Evolutionary conservation across 1,140 invertebrate species (phyloP).

Genomic region (Tetraneura akinire): DNA sequence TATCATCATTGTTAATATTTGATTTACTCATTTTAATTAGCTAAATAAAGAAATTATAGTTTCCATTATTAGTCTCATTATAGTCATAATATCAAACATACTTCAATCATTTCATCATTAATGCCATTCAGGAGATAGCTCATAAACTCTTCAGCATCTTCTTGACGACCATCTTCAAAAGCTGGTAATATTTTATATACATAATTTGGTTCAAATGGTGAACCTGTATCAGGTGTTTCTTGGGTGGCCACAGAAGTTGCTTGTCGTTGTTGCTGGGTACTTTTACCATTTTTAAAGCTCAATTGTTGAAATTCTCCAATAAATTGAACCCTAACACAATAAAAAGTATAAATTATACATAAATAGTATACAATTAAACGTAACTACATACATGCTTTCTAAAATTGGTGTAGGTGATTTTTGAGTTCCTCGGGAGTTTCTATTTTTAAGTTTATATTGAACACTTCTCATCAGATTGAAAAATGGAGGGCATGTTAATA

Average conservation of each 20-base stretch:
- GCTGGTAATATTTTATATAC: slow-evolving; percentile 77
- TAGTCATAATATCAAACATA: slow-evolving; percentile 57
- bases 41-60: neutral
- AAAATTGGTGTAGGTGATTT: slow-evolving; percentile 83
- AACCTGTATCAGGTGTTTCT: slow-evolving; percentile 60
- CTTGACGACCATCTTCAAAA: slow-evolving; percentile 80
- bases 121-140: slow-evolving; percentile 88
- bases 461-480: slow-evolving; percentile 83
- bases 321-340: slow-evolving; percentile 63
- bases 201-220: slow-evolving; percentile 78
- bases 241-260: slow-evolving; percentile 36
- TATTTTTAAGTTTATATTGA: slow-evolving; percentile 61
- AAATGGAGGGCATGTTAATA: slow-evolving; percentile 90
- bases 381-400: slow-evolving; percentile 84
- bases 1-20: slow-evolving; percentile 60
- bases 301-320: slow-evolving; percentile 57
- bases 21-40: slow-evolving; percentile 50
- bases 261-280: slow-evolving; percentile 53
- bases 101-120: slow-evolving; percentile 94
- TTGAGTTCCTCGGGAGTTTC: slow-evolving; percentile 51
- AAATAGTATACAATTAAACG: slow-evolving; percentile 5
- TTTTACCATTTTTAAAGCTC: slow-evolving; percentile 41
- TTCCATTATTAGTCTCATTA: neutral
- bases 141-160: slow-evolving; percentile 94
- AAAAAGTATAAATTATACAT: neutral